Conservation (phyloP, 1,140 invertebrate species). For the Bombus superbus region DNA sequence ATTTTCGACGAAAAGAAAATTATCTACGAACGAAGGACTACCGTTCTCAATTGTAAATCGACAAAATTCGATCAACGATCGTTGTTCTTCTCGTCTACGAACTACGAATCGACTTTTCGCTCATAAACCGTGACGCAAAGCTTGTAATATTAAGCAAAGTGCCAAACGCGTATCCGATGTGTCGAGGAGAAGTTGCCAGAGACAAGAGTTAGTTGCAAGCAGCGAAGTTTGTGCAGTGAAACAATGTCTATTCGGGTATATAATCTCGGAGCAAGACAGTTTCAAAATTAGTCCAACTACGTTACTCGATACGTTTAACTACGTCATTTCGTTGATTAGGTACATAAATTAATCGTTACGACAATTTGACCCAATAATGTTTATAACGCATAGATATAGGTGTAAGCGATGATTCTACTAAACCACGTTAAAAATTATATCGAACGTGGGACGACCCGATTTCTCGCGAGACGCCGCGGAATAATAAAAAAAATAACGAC, state of each 20-base stretch:
- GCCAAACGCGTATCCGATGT: constrained; percentile 55
- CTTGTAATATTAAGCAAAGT: constrained; percentile 34
- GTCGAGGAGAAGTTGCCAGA: constrained; percentile 27
- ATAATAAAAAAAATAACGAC: background rate
- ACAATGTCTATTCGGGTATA: constrained; percentile 59
- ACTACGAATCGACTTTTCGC: background rate
- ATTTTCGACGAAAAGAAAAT: too few species aligned
- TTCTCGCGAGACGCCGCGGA: background rate
- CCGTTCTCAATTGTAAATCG: too few species aligned
- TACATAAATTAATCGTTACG: background rate
- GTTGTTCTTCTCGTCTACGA: background rate
- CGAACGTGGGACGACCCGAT: background rate
- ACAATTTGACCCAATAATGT: background rate
- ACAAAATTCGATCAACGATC: too few species aligned
- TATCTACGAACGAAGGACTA: too few species aligned
- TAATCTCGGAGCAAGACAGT: constrained; percentile 59
- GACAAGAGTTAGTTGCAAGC: constrained; percentile 47
- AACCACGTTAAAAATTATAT: background rate
- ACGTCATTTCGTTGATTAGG: background rate
- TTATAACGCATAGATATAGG: too few species aligned
- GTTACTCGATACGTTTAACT: constrained; percentile 10
- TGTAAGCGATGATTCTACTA: too few species aligned
- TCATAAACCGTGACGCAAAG: constrained; percentile 36
- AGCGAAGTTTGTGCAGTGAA: constrained; percentile 42
- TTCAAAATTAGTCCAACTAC: constrained; percentile 64